phyloP scores from a whole-genome alignment of 1,140 invertebrate genomes.

The Drusus annulatus region DNA sequence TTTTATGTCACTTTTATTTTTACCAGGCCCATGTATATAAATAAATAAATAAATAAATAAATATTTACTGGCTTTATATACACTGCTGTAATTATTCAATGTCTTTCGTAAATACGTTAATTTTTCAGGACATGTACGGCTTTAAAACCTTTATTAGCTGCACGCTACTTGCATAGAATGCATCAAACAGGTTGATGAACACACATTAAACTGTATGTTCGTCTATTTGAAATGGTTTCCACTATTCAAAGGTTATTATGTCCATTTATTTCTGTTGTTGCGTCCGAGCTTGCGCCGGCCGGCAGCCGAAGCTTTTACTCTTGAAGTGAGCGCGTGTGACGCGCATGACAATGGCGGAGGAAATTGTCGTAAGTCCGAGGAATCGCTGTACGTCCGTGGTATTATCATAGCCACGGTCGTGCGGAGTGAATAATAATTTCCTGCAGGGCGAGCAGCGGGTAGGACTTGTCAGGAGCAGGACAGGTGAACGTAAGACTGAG shows the following conservation, averaged over 20 bases:
- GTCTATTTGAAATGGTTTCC: background rate
- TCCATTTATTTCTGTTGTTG: background rate
- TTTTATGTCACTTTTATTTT: too few species aligned
- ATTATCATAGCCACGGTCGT: too few species aligned
- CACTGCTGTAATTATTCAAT: too few species aligned
- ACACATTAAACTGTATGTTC: background rate
- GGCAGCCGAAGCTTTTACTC: slow-evolving; percentile 33
- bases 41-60: too few species aligned
- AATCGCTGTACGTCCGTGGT: background rate
- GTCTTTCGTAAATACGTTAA: too few species aligned
- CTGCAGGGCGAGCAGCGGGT: background rate
- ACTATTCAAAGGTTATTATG: slow-evolving; percentile 21
- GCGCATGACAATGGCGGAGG: slow-evolving; percentile 14
- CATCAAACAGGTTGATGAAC: background rate
- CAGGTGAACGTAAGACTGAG: too few species aligned
- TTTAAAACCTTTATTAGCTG: background rate
- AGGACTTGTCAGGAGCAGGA: background rate
- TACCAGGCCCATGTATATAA: too few species aligned
- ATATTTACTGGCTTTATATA: too few species aligned
- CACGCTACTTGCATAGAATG: background rate
- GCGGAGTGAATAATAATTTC: too few species aligned
- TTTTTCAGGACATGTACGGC: background rate
- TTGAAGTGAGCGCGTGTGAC: slow-evolving; percentile 35
- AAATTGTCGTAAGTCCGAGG: slow-evolving; percentile 1
- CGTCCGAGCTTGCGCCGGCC: slow-evolving; percentile 21